Evolutionary conservation across 2,797 vertebrate species (phyloP).

Genomic region (Molothrus ater): DNA sequence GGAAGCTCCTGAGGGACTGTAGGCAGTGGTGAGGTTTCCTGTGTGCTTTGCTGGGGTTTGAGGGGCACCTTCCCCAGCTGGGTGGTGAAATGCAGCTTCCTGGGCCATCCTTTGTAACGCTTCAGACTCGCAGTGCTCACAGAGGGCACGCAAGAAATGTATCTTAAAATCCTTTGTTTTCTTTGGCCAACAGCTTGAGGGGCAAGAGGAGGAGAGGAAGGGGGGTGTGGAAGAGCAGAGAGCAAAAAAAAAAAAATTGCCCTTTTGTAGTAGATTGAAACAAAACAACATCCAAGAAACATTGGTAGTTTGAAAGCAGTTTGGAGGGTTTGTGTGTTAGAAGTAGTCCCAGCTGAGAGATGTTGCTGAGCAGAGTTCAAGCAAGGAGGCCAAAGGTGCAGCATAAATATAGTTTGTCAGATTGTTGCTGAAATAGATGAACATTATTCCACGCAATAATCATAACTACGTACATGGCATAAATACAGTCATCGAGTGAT

Average conservation of each 20-base stretch:
- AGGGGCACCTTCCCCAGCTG: not conserved
- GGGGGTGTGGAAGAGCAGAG: not conserved
- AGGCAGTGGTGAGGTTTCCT: not conserved
- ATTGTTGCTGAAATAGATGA: constrained; percentile 54
- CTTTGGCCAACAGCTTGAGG: not conserved
- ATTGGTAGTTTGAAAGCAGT: constrained; percentile 26
- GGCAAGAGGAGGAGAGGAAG: not conserved
- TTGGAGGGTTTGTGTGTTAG: constrained; percentile 20
- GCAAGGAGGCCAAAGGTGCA: constrained; percentile 62
- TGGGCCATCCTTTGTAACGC: not conserved
- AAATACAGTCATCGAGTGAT: not conserved
- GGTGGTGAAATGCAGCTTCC: not conserved
- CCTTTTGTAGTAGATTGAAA: constrained; percentile 44
- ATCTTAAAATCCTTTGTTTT: constrained; percentile 12
- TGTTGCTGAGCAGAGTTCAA: constrained; percentile 59
- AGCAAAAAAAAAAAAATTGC: constrained; percentile 10
- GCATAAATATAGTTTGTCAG: constrained; percentile 61
- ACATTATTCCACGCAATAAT: constrained; percentile 9
- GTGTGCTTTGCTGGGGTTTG: not conserved
- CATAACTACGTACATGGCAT: not conserved
- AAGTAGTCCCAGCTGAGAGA: constrained; percentile 63
- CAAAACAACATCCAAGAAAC: constrained; percentile 40
- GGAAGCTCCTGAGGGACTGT: not conserved
- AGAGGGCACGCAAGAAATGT: not conserved
- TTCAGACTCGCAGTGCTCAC: not conserved